phyloP scores from a whole-genome alignment of 2,888 invertebrate species.

The Eudemis profundana region DNA sequence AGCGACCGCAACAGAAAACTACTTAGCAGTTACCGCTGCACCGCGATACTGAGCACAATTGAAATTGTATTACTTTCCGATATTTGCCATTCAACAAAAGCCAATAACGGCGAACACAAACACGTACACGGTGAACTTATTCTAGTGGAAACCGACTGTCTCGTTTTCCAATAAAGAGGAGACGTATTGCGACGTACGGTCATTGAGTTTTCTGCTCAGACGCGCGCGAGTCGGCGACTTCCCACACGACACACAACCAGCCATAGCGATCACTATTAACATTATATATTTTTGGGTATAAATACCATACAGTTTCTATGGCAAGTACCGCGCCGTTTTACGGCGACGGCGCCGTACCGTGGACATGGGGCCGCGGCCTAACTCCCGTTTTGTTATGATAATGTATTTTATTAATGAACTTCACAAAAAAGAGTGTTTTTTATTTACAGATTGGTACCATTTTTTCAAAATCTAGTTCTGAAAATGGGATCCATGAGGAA shows the following conservation, averaged over 20 bases:
- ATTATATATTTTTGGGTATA: too few relatives aligned
- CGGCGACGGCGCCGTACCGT: too few relatives aligned
- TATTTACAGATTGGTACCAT: too few relatives aligned
- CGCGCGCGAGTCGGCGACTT: slow-evolving; percentile 57
- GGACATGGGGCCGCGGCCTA: too few relatives aligned
- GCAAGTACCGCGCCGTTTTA: too few relatives aligned
- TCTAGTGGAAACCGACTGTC: slow-evolving; percentile 75
- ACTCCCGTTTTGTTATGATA: too few relatives aligned
- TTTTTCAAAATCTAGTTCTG: too few relatives aligned
- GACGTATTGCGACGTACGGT: slow-evolving; percentile 76
- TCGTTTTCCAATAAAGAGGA: slow-evolving; percentile 80
- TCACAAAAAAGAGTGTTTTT: too few relatives aligned
- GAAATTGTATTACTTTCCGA: slow-evolving; percentile 58
- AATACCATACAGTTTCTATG: too few relatives aligned
- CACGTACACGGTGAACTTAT: slow-evolving; percentile 70
- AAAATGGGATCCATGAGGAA: too few relatives aligned
- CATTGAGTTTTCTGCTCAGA: slow-evolving; percentile 80
- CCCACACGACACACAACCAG: slow-evolving; percentile 8
- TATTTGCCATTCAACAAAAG: slow-evolving; percentile 69
- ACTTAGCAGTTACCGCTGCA: slow-evolving; percentile 35
- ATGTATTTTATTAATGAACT: too few relatives aligned
- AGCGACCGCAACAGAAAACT: slow-evolving; percentile 33
- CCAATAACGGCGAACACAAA: slow-evolving; percentile 71
- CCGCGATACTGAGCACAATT: slow-evolving; percentile 37
- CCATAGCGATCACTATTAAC: neutral